Conservation (phyloP, 1,140 invertebrate genomes). For the Coenobita brevimanus region DNA sequence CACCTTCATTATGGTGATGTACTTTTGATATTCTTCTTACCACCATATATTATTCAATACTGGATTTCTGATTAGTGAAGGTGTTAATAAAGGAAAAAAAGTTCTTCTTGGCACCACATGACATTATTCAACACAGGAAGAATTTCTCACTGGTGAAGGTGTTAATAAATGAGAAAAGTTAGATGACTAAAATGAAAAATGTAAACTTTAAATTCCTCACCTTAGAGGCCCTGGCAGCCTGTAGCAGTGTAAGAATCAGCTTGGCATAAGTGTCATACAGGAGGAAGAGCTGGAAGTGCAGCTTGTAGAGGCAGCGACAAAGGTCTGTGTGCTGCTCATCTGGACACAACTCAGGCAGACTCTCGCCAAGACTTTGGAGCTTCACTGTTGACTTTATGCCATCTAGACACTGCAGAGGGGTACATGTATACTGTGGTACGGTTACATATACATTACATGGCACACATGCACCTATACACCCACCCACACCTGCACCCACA, state of each 20-base stretch:
- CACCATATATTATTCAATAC: no score
- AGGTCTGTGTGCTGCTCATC: conserved; percentile 81
- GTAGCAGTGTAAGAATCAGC: conserved; percentile 78
- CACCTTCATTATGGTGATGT: background rate
- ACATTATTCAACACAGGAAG: no score
- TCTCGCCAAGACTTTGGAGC: conserved; percentile 81
- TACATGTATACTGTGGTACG: conserved; percentile 53
- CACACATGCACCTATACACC: no score
- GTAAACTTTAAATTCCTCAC: background rate
- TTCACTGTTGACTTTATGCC: conserved; percentile 84
- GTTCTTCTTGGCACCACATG: no score
- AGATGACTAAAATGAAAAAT: background rate
- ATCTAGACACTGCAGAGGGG: conserved; percentile 80
- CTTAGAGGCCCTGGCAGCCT: conserved; percentile 54
- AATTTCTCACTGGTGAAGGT: no score
- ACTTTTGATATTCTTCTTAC: background rate
- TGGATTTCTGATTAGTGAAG: no score
- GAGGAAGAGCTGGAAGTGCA: conserved; percentile 94
- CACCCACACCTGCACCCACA: no score
- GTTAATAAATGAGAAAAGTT: background rate
- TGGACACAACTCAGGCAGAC: conserved; percentile 74
- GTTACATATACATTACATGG: no score
- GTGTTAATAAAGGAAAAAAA: no score
- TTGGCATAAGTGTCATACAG: conserved; percentile 94
- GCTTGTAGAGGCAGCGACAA: conserved; percentile 89